Percentiles rank a stretch among this genome's conserved stretches.
phyloP scores from a whole-genome alignment of 2,797 vertebrate genomes.

The Rachycentron canadum region DNA sequence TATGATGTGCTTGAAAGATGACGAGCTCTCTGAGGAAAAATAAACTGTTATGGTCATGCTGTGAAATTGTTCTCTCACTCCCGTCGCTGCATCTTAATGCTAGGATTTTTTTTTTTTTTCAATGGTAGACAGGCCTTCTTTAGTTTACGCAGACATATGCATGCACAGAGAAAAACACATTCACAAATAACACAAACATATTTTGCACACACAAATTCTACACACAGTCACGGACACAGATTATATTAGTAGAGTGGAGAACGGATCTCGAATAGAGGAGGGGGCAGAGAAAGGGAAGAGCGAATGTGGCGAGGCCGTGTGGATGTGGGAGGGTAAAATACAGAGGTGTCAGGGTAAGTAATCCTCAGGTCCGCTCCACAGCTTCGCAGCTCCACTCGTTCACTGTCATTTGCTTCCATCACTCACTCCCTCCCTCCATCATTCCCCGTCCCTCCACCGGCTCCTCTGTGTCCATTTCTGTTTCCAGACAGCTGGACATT shows the following conservation, averaged over 20 bases:
- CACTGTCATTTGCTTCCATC: slow-evolving; percentile 49
- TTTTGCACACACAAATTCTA: not conserved
- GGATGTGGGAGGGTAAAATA: not conserved
- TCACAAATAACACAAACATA: not conserved
- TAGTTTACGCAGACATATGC: not conserved
- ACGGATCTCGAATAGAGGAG: not conserved
- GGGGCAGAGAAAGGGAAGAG: not conserved
- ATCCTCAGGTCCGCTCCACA: slow-evolving; percentile 36
- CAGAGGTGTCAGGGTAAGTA: slow-evolving; percentile 19
- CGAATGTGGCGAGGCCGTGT: not conserved
- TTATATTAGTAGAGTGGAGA: too few relatives aligned
- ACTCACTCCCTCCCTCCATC: slow-evolving; percentile 16
- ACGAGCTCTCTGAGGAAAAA: not conserved
- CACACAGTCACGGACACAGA: too few relatives aligned
- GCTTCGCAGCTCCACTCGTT: slow-evolving; percentile 41
- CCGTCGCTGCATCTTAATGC: not conserved
- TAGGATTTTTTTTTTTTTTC: too few relatives aligned
- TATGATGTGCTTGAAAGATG: not conserved
- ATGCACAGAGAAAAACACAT: not conserved
- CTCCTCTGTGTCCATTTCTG: slow-evolving; percentile 12
- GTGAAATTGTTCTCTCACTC: not conserved
- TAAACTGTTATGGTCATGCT: not conserved
- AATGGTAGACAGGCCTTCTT: not conserved
- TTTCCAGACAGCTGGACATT: slow-evolving; percentile 15
- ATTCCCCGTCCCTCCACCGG: slow-evolving; percentile 1